phyloP scores from a whole-genome alignment of 2,797 vertebrate genomes.

The Ceryle rudis region DNA sequence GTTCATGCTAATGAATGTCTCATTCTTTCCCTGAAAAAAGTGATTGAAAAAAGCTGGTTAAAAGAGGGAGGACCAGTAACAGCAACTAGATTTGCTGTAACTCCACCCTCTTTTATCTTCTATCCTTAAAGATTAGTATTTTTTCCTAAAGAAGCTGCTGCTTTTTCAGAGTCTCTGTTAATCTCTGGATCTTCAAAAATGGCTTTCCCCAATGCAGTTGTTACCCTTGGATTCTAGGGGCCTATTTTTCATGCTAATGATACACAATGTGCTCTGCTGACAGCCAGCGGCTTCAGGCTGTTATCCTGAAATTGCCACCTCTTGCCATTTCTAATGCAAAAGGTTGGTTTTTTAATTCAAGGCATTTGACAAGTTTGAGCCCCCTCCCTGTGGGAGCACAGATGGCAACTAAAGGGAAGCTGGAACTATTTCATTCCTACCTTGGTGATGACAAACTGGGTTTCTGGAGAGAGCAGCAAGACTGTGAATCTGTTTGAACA shows the following conservation, averaged over 20 bases:
- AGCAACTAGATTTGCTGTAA: neutral
- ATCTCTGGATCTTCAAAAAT: neutral
- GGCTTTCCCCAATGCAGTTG: neutral
- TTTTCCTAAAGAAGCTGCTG: neutral
- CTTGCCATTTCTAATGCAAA: neutral
- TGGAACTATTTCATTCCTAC: neutral
- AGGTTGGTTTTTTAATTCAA: neutral
- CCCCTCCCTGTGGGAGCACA: neutral
- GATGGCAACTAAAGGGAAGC: constrained; percentile 53
- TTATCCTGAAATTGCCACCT: neutral
- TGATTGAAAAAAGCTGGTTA: neutral
- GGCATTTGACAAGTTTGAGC: constrained; percentile 42
- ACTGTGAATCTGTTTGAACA: neutral
- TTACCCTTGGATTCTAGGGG: neutral
- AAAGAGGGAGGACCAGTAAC: neutral
- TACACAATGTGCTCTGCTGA: neutral
- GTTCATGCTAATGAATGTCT: neutral
- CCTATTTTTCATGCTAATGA: neutral
- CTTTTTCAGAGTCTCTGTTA: neutral
- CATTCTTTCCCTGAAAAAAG: neutral
- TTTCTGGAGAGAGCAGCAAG: neutral
- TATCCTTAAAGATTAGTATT: neutral
- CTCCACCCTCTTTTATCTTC: neutral
- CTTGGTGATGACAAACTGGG: neutral
- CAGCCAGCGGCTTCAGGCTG: neutral